Evolutionary conservation across 2,888 invertebrate genomes (phyloP).

Genomic region (Acrocyrtus sp.): DNA sequence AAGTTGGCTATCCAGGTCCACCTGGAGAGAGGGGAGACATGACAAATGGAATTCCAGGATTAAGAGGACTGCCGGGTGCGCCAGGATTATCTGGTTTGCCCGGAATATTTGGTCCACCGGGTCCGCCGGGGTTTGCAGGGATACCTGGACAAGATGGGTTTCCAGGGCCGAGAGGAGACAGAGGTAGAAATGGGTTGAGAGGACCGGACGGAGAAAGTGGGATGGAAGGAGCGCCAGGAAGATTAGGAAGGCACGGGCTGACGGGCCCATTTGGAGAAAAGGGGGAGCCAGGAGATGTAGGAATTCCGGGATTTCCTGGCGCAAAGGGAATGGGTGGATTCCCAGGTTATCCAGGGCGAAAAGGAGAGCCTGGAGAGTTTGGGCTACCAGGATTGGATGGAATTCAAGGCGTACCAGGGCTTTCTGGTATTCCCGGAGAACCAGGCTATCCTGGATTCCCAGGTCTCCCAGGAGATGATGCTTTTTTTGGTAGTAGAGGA

Average conservation of each 20-base stretch:
- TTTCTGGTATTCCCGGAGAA: constrained; percentile 48
- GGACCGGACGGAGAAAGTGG: constrained; percentile 47
- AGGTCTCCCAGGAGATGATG: constrained; percentile 59
- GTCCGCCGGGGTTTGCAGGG: constrained; percentile 63
- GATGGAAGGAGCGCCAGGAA: constrained; percentile 26
- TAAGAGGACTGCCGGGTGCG: constrained; percentile 71
- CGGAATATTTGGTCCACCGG: constrained; percentile 65
- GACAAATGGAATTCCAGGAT: constrained; percentile 69
- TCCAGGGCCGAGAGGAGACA: constrained; percentile 57
- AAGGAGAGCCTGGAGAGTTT: no score
- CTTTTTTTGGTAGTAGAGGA: constrained; percentile 49
- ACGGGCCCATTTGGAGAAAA: constrained; percentile 40
- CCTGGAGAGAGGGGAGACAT: constrained; percentile 66
- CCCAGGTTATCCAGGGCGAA: no score
- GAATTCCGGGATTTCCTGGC: constrained; percentile 29
- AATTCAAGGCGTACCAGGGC: constrained; percentile 32
- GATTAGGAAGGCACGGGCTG: constrained; percentile 21
- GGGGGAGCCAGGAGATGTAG: constrained; percentile 38
- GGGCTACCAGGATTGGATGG: constrained; percentile 36
- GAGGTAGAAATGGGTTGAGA: constrained; percentile 63
- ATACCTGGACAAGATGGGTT: constrained; percentile 61
- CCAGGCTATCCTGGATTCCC: constrained; percentile 51
- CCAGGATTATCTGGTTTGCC: constrained; percentile 73
- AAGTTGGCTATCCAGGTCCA: constrained; percentile 50
- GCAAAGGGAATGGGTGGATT: no score